A percentile compares a stretch with the other conserved stretches of the same genome.
These are phyloP conservation scores for Nannoperca obscura DNA, from an alignment of 2,797 vertebrate species.

Conservation along the genomic window DNA sequence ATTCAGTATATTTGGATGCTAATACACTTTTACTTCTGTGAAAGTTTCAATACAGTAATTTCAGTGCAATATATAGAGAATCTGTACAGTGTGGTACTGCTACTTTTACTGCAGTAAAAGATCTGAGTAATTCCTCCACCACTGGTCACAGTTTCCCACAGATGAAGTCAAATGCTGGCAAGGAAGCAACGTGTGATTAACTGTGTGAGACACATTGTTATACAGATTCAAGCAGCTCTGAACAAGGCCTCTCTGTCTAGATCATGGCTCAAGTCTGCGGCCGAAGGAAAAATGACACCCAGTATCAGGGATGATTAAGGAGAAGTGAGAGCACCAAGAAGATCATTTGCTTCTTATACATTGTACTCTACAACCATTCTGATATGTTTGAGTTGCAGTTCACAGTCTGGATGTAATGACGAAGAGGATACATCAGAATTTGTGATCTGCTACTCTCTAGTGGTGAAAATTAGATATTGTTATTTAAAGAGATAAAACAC, in stretches of 20 bases:
- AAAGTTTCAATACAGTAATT: background rate
- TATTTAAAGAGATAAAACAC: background rate
- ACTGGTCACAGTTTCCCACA: background rate
- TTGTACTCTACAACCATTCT: background rate
- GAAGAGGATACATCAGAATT: background rate
- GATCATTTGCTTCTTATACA: background rate
- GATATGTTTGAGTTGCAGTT: background rate
- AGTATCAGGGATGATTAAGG: background rate
- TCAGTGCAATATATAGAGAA: background rate
- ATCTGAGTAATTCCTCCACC: background rate
- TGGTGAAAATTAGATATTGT: slow-evolving; percentile 11
- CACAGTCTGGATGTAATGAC: background rate
- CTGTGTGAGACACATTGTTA: background rate
- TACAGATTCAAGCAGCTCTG: background rate
- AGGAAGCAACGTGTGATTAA: background rate
- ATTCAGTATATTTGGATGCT: background rate
- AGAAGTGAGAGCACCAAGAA: background rate
- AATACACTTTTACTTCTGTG: background rate
- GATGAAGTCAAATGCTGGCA: background rate
- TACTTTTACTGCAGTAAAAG: background rate
- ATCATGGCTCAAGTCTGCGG: background rate
- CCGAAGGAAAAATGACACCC: background rate
- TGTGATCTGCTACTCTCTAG: slow-evolving; percentile 59
- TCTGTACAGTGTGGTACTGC: background rate
- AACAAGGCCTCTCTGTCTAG: slow-evolving; percentile 13